These are phyloP conservation scores for Loripinus fragilis DNA, from an alignment of 2,888 invertebrate genomes.

Conservation along the genomic window DNA sequence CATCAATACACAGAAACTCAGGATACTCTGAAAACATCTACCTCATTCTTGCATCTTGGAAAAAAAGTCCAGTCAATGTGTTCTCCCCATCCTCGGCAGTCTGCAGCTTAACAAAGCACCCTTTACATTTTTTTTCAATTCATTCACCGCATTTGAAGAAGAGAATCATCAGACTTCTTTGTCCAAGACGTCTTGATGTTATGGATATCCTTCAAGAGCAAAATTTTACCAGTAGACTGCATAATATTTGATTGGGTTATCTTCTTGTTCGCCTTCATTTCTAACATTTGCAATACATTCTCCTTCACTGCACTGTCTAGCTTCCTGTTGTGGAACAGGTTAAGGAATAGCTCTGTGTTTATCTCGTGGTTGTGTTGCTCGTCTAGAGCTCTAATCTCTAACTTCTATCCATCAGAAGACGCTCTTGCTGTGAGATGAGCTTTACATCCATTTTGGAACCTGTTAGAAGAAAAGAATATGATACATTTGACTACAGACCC, in stretches of 20 bases:
- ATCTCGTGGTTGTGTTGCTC: slow-evolving; percentile 25
- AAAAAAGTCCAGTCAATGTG: slow-evolving; percentile 30
- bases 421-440: not conserved
- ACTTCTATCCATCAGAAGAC: slow-evolving; percentile 15
- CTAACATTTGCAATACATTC: slow-evolving; percentile 6
- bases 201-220: slow-evolving; percentile 30
- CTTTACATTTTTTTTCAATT: slow-evolving; percentile 15
- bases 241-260: slow-evolving; percentile 15
- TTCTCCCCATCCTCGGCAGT: slow-evolving; percentile 6
- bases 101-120: slow-evolving; percentile 26
- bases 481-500: too few species aligned
- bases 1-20: too few species aligned
- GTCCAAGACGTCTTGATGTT: not conserved
- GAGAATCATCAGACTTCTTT: slow-evolving; percentile 5
- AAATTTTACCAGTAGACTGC: slow-evolving; percentile 20
- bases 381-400: slow-evolving; percentile 12
- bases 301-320: slow-evolving; percentile 1
- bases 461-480: slow-evolving; percentile 22
- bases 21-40: too few species aligned
- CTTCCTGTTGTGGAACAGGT: slow-evolving; percentile 11
- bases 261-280: slow-evolving; percentile 32
- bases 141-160: slow-evolving; percentile 22
- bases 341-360: slow-evolving; percentile 5
- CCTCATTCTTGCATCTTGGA: slow-evolving; percentile 21
- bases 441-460: slow-evolving; percentile 18